These are phyloP conservation scores for Lottia gigantea DNA, from an alignment of 2,888 invertebrate genomes.

Conservation along the genomic window DNA sequence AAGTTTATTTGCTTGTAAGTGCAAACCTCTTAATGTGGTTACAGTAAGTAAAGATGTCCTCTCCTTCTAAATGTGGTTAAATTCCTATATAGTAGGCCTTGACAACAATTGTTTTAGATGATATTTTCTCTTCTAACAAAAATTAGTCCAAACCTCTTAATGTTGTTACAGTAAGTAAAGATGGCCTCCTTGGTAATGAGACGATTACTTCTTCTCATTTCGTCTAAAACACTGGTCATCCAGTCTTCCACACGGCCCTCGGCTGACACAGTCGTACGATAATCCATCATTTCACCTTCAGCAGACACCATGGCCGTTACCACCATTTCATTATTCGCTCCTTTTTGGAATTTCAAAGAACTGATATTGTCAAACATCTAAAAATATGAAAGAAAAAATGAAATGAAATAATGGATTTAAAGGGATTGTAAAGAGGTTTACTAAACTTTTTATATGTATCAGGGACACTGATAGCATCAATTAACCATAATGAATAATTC, in stretches of 20 bases:
- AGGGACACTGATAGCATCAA: too few relatives aligned
- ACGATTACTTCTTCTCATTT: conserved; percentile 87
- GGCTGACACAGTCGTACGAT: conserved; percentile 77
- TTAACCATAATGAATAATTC: too few relatives aligned
- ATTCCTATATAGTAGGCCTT: too few relatives aligned
- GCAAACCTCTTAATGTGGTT: too few relatives aligned
- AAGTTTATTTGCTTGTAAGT: too few relatives aligned
- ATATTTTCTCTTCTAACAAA: background rate
- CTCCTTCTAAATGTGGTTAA: too few relatives aligned
- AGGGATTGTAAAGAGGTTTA: too few relatives aligned
- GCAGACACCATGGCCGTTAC: conserved; percentile 88
- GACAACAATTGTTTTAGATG: too few relatives aligned
- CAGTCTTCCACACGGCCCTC: conserved; percentile 90
- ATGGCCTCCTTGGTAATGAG: conserved; percentile 88
- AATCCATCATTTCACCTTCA: conserved; percentile 89
- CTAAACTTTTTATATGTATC: too few relatives aligned
- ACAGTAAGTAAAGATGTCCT: too few relatives aligned
- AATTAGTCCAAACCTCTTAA: conserved; percentile 71
- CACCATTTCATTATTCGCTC: conserved; percentile 76
- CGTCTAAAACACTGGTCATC: conserved; percentile 86
- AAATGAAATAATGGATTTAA: too few relatives aligned
- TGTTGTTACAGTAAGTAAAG: conserved; percentile 84
- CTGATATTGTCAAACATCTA: conserved; percentile 94
- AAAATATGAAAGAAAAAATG: conserved; percentile 13
- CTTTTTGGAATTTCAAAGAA: conserved; percentile 77